Percentiles rank a stretch among this genome's conserved stretches.
Conservation (phyloP, 92 coral and sea anemone genomes). For the Scolanthus callimorphus region DNA sequence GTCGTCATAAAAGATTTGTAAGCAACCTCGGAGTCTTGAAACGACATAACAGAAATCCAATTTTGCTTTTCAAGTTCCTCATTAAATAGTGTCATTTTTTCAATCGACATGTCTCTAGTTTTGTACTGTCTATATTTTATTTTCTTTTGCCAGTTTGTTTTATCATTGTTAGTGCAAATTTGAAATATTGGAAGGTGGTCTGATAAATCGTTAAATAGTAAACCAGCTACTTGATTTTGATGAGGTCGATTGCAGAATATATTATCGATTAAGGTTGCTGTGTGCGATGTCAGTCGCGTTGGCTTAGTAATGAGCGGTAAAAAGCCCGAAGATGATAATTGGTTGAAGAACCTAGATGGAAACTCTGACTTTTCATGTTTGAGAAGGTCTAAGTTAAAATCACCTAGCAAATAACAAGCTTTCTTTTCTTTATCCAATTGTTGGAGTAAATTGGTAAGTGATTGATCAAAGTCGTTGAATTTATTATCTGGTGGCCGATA, state of each 20-base stretch:
- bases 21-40: background rate
- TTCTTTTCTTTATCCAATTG: background rate
- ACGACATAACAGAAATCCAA: background rate
- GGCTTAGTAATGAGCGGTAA: background rate
- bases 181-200: background rate
- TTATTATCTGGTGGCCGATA: background rate
- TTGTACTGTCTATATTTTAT: background rate
- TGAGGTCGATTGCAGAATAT: no score
- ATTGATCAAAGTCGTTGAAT: background rate
- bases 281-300: background rate
- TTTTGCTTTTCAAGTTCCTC: background rate
- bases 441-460: no score
- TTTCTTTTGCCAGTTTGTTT: background rate
- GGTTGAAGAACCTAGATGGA: no score
- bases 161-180: background rate
- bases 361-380: background rate
- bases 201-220: background rate
- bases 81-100: no score
- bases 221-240: background rate
- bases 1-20: no score
- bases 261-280: background rate
- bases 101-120: no score
- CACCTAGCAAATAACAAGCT: background rate
- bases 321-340: background rate
- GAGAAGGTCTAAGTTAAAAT: background rate